Evolutionary conservation across 1,140 invertebrate genomes (phyloP).

Genomic region (Trachymyrmex cornetzi): DNA sequence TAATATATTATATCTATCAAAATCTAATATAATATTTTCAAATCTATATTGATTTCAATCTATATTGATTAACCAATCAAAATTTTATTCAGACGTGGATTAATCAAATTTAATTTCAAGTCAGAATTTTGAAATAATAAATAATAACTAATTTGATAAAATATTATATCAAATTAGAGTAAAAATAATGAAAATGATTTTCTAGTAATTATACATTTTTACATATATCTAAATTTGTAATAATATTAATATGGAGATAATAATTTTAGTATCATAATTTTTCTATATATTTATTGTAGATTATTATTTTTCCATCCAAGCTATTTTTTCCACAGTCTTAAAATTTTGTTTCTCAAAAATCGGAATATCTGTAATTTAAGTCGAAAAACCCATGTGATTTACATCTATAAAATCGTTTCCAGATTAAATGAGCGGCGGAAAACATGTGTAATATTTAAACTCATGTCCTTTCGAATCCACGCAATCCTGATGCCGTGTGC

Average conservation of each 20-base stretch:
- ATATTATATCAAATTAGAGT: not conserved
- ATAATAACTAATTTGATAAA: not conserved
- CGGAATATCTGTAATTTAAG: not conserved
- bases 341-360: not conserved
- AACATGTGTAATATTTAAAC: not conserved
- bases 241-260: not conserved
- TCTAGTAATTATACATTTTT: not conserved
- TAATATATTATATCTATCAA: slow-evolving; percentile 10
- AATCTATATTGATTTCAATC: too few species aligned
- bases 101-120: not conserved
- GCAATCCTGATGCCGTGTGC: not conserved
- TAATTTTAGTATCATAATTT: not conserved
- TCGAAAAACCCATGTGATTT: not conserved
- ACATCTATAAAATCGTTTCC: not conserved
- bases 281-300: not conserved
- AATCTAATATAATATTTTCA: not conserved
- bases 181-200: not conserved
- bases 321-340: not conserved
- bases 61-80: not conserved
- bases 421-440: not conserved
- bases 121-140: not conserved
- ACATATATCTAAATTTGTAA: not conserved
- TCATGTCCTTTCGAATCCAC: not conserved
- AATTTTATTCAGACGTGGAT: not conserved
- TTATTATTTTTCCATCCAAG: not conserved